Evolutionary conservation across 1,140 invertebrate species (phyloP).

Genomic region (Ruditapes philippinarum): DNA sequence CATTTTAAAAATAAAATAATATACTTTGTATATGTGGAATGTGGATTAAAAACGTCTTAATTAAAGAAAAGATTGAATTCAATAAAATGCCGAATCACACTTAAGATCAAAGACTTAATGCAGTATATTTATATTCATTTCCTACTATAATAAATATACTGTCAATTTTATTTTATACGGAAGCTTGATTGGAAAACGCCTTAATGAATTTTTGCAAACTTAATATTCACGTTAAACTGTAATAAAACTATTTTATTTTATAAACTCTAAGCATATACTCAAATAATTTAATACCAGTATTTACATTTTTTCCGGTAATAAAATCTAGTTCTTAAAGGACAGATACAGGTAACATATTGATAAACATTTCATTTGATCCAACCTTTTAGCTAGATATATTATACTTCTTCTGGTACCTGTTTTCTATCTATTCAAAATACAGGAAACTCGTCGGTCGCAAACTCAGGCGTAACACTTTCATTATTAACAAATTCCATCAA

Average conservation of each 20-base stretch:
- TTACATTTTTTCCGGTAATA: too few relatives aligned
- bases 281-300: too few relatives aligned
- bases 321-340: too few relatives aligned
- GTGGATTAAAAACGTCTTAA: conserved; percentile 53
- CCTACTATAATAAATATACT: background rate
- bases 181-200: background rate
- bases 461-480: background rate
- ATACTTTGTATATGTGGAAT: conserved; percentile 51
- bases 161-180: background rate
- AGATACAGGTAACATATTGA: too few relatives aligned
- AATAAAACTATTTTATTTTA: too few relatives aligned
- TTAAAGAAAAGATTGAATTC: conserved; percentile 60
- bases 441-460: background rate
- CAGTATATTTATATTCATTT: conserved; percentile 21
- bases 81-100: conserved; percentile 41
- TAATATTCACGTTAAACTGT: too few relatives aligned
- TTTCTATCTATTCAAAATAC: too few relatives aligned
- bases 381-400: too few relatives aligned
- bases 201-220: background rate
- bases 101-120: conserved; percentile 41
- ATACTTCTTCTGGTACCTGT: too few relatives aligned
- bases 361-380: too few relatives aligned
- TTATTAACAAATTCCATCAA: conserved; percentile 34
- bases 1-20: conserved; percentile 65
- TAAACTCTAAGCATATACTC: too few relatives aligned